These are phyloP conservation scores for Geotrypetes seraphini DNA, from an alignment of 2,797 vertebrate species.

Conservation along the genomic window DNA sequence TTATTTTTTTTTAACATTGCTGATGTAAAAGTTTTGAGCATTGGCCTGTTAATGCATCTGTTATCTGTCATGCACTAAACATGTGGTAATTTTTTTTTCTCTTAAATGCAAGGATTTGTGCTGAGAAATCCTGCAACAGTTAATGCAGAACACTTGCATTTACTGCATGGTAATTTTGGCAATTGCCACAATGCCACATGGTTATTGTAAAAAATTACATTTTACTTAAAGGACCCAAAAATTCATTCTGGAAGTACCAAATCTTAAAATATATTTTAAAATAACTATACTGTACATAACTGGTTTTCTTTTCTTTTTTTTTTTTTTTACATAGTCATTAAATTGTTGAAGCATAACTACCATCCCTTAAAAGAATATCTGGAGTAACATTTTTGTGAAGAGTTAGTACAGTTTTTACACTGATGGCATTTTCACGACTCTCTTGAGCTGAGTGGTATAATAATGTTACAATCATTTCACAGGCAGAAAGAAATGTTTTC, in stretches of 20 bases:
- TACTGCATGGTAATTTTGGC: no score
- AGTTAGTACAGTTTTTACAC: neutral
- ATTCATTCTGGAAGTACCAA: neutral
- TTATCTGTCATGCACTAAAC: no score
- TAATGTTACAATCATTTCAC: neutral
- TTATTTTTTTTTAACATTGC: no score
- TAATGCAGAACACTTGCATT: no score
- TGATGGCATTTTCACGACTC: neutral
- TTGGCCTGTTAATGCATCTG: no score
- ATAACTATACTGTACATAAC: neutral
- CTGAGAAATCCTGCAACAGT: no score
- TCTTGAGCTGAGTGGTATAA: neutral
- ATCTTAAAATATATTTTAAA: neutral
- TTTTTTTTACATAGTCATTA: neutral
- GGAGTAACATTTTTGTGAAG: neutral
- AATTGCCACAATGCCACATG: no score
- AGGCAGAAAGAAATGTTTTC: slow-evolving; percentile 2
- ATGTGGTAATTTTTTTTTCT: no score
- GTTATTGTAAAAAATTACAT: no score
- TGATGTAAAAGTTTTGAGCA: no score
- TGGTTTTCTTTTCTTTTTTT: neutral
- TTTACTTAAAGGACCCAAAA: no score
- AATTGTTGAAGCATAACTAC: neutral
- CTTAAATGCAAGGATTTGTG: no score
- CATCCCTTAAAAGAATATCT: fast-evolving